phyloP scores from a whole-genome alignment of 2,888 invertebrate species.

The Axea sp. region DNA sequence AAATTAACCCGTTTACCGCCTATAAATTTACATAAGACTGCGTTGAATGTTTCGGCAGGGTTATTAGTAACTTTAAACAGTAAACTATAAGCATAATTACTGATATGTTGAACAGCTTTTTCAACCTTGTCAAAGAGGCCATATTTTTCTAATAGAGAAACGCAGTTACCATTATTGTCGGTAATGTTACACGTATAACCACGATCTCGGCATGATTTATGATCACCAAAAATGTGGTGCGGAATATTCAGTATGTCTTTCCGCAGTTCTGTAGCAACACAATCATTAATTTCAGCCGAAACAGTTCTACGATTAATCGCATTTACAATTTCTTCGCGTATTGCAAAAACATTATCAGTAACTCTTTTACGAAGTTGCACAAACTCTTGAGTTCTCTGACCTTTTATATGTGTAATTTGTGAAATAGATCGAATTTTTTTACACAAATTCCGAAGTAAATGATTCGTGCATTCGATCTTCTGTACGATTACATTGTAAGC shows the following conservation, averaged over 20 bases:
- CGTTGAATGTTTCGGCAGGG: conserved; percentile 43
- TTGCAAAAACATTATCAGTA: not conserved
- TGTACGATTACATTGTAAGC: not conserved
- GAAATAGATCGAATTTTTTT: conserved; percentile 16
- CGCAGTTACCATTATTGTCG: not conserved
- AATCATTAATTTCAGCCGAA: not conserved
- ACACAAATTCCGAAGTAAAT: conserved; percentile 21
- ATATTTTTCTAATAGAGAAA: conserved; percentile 7
- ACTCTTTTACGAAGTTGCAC: conserved; percentile 10
- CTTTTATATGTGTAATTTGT: not conserved
- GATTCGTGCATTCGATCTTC: conserved; percentile 33
- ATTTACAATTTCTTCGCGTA: conserved; percentile 25
- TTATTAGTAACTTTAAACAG: conserved; percentile 16
- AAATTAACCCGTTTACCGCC: conserved; percentile 40
- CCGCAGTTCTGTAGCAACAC: conserved; percentile 5
- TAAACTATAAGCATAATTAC: conserved; percentile 13
- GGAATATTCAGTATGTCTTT: conserved; percentile 24
- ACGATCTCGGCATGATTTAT: conserved; percentile 4
- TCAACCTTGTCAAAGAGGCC: conserved; percentile 9
- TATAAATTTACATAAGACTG: conserved; percentile 33
- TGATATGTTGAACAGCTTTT: conserved; percentile 3
- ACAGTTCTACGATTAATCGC: conserved; percentile 4
- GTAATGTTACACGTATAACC: not conserved
- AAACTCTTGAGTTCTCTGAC: conserved; percentile 12
- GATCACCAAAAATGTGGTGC: conserved; percentile 25